Evolutionary conservation across 2,113 vertebrate genomes (phyloP), one percentile per base, ranked within the genome.

Genomic region (Oncorhynchus keta): DNA sequence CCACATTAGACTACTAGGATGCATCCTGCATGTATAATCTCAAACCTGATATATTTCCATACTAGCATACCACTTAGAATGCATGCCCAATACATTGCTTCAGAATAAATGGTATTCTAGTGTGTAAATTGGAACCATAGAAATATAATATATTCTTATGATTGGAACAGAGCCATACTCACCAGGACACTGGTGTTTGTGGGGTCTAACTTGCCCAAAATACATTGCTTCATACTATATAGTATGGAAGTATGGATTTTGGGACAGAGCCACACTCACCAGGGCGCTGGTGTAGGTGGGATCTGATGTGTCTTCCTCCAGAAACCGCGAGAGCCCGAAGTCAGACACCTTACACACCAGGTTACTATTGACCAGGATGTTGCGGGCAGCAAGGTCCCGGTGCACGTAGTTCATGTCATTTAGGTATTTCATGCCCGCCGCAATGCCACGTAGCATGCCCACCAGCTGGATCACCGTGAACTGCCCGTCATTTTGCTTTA

Each of bases 351-450:
- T 99, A 89, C 97, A 98, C 77, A 99, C 97, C 86, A 99, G 88
- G 91, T 99, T 99, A 92, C 96, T 98, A 92, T 99, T 99, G 83
- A 99, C 97, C 1, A 99, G 94, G 92, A 97, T 99, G 92, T 99
- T 99, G 6, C 97, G 92, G 0, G 97, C 97, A 0, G 97, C 97
- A 85, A 99, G 92, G 90, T 99, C 97, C 0, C 97, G 92, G 78
- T 99, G 97, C 64, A 99, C 96, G 0, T 98, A 99, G 91, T 97
- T 99, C 97, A 99, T 99, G 83, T 99, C 97, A 0, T 95, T 94
- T 83, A 99, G 92, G 89, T 99, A 99, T 83, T 97, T 99, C 96
- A 99, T 97, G 72, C 97, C 97, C 0, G 97, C 95, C 0, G 95
- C 97, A 0, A 99, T 99, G 86, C 97, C 97, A 1, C 97, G 90